phyloP scores from a whole-genome alignment of 2,888 invertebrate genomes.

The Zaprionus lineosus region DNA sequence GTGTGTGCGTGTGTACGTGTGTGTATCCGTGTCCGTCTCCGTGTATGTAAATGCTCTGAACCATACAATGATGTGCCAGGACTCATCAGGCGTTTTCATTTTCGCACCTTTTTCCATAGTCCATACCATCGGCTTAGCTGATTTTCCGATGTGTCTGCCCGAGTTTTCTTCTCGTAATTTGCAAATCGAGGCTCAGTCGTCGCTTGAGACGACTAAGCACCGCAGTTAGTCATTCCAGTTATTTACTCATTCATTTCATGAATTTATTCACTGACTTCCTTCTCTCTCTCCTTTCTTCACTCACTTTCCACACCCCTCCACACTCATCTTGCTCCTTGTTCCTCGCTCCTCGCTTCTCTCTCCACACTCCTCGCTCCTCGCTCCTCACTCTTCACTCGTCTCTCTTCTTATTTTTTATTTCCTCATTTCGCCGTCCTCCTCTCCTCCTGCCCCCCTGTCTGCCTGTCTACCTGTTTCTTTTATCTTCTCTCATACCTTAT shows the following conservation, averaged over 20 bases:
- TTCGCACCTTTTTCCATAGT: conserved; percentile 62
- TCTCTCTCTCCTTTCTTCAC: too few relatives aligned
- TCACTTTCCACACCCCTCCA: background rate
- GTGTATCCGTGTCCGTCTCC: background rate
- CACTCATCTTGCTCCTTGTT: background rate
- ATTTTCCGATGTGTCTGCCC: conserved; percentile 8
- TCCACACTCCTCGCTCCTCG: too few relatives aligned
- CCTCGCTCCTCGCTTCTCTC: background rate
- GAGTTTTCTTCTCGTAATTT: conserved; percentile 38
- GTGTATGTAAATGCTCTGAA: conserved; percentile 21
- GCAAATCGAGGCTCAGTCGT: conserved; percentile 47
- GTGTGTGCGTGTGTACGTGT: background rate
- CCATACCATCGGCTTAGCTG: conserved; percentile 24
- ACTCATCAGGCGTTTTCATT: too few relatives aligned
- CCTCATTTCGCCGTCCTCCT: conserved; percentile 4
- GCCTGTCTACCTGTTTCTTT: too few relatives aligned
- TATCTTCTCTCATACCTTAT: too few relatives aligned
- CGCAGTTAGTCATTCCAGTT: conserved; percentile 73
- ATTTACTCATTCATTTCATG: conserved; percentile 76
- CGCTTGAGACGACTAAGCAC: conserved; percentile 44
- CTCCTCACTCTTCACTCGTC: too few relatives aligned
- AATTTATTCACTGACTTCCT: conserved; percentile 64
- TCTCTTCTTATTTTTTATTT: too few relatives aligned
- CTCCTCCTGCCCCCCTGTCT: too few relatives aligned
- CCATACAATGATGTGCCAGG: conserved; percentile 21